Base-by-base conservation (phyloP, 1,140 invertebrate species). In the Phthorimaea operculella region DNA sequence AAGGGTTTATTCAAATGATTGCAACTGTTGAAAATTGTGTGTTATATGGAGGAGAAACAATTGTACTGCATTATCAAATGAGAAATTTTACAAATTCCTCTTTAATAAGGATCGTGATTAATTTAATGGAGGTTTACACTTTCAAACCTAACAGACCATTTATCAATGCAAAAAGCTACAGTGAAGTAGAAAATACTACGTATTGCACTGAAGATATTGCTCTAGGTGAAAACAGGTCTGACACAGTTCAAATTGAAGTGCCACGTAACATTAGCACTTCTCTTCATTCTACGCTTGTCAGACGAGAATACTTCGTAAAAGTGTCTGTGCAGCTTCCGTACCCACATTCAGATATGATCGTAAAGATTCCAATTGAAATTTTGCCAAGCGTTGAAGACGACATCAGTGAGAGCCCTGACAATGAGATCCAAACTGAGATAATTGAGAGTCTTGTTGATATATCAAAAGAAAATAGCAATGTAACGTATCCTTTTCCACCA, bases 361-460 rank as follows among this genome's bases (percentile, higher is more conserved):
- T 68, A 10, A 52, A 59, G 12, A 60, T 68, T 36, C 69, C 69
- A 11, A 17, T 71, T 4, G 60, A 68, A 52, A 58, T 68, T 9
- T 58, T 63, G 14, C 51, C 53, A 39, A 42, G 16, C 1, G 1
- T 21, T 9, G 3, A 1, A 50, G 11, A 11, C 21, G 17, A 11
- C 3, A 14, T 12, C 4, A 16, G 11, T 14, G 8, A 9, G 1
- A 47, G 44, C 15, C 10, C n/a, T 39, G 36, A 39, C 1, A n/a
- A 1, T 9, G 36, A 12, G n/a, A 39, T 5, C n/a, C 10, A 39
- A 34, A 7, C 18, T 49, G 8, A 6, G 15, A 21, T 8, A 7
- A 21, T 17, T 10, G 36, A 18, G 8, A 44, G 47, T 6, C 4
- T 45, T 2, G 11, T 12, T 14, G 34, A 52, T n/a, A 48, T 45